Evolutionary conservation across 2,797 vertebrate species (phyloP), one percentile per base, ranked within the genome.

Genomic region (Anableps anableps): DNA sequence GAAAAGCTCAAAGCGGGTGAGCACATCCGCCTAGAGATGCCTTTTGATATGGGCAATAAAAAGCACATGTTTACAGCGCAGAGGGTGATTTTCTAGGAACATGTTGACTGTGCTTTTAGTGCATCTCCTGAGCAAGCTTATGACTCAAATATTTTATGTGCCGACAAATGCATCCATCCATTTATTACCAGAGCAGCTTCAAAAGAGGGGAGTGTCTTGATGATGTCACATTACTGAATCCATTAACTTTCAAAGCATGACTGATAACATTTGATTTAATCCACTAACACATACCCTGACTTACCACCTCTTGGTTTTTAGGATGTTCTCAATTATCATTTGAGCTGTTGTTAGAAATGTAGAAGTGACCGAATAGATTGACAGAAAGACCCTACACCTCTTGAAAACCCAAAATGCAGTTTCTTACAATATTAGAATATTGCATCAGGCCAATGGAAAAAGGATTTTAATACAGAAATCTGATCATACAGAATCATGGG

Each of bases 21-120:
- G 51, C 47, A 64, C 80, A 71, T 77, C 43, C 23, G 38, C n/a
- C 38, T 31, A 8, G n/a, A 68, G 70, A 82, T 19, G 73, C 51
- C 36, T 75, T 86, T 78, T 64, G 26, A 76, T 53, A 62, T 4
- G 60, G 41, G 48, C 62, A 58, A 70, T 82, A 75, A 85, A 89
- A 83, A 80, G n/a, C 74, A 45, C 47, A 76, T 75, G 72, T 72
- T 86, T 72, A 81, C 31, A 82, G 62, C 66, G 74, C 36, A 5
- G 1, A 14, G 14, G 47, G 55, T 58, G 76, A 31, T 31, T 85
- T 74, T 80, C 68, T 77, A 43, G 41, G 75, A 81, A 79, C 43
- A 31, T 48, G 58, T 74, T 29, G 45, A 47, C 41, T 58, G 72
- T 26, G 34, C 55, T 80, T 76, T 75, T 64, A 48, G 26, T 72